Evolutionary conservation across 2,113 vertebrate species (phyloP).

Genomic region (Myrmophylax atrothorax): DNA sequence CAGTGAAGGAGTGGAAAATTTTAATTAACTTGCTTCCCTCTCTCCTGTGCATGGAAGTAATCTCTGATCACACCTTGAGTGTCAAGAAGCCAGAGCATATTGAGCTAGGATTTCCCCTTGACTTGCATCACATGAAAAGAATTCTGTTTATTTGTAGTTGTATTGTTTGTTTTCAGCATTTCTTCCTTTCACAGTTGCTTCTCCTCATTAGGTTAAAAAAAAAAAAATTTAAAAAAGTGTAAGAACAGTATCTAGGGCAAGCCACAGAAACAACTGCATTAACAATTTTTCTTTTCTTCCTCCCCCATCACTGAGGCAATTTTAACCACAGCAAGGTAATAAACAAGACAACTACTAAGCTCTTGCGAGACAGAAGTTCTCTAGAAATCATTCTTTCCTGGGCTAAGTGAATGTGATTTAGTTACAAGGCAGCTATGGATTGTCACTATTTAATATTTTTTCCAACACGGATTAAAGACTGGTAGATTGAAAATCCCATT

Average conservation of each 20-base stretch:
- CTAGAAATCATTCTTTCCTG: slow-evolving; percentile 11
- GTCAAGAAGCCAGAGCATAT: slow-evolving; percentile 63
- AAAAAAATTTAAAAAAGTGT: not conserved
- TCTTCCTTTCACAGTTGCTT: slow-evolving; percentile 30
- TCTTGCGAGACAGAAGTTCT: slow-evolving; percentile 24
- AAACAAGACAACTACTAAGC: slow-evolving; percentile 41
- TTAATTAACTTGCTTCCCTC: slow-evolving; percentile 78
- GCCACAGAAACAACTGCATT: slow-evolving; percentile 44
- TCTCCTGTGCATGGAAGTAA: slow-evolving; percentile 68
- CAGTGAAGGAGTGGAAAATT: slow-evolving; percentile 68
- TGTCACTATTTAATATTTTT: slow-evolving; percentile 37
- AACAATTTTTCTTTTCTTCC: not conserved
- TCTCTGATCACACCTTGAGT: slow-evolving; percentile 77
- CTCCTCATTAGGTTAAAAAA: slow-evolving; percentile 33
- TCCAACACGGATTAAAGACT: not conserved
- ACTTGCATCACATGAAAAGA: slow-evolving; percentile 65
- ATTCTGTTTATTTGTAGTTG: slow-evolving; percentile 64
- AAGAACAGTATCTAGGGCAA: slow-evolving; percentile 60
- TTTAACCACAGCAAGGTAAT: slow-evolving; percentile 43
- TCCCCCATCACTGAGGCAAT: not conserved
- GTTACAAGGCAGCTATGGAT: not conserved
- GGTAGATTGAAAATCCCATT: slow-evolving; percentile 45
- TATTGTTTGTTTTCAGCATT: slow-evolving; percentile 61
- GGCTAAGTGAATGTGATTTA: slow-evolving; percentile 11
- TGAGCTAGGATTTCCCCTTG: slow-evolving; percentile 55